Percentiles rank a stretch among this genome's conserved stretches.
Conservation (phyloP, 2,113 vertebrate species). For the Platichthys flesus region DNA sequence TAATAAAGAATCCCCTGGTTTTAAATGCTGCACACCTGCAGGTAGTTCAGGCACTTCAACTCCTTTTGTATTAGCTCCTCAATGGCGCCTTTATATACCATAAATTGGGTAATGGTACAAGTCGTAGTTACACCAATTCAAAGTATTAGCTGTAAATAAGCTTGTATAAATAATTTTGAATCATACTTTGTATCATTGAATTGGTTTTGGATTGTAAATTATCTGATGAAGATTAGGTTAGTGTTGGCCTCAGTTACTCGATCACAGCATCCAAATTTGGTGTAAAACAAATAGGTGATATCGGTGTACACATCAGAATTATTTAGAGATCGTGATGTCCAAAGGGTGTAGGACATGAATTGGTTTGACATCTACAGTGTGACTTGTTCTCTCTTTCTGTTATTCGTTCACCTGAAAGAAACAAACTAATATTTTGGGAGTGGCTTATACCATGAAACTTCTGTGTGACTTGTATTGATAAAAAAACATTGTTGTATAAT, state of each 20-base stretch:
- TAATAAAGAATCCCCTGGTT: slow-evolving; percentile 36
- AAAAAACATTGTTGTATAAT: slow-evolving; percentile 32
- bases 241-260: slow-evolving; percentile 30
- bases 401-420: slow-evolving; percentile 20
- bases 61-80: slow-evolving; percentile 59
- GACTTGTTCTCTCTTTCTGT: slow-evolving; percentile 33
- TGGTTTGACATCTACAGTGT: slow-evolving; percentile 41
- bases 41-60: slow-evolving; percentile 59
- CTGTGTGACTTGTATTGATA: slow-evolving; percentile 27
- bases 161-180: slow-evolving; percentile 72
- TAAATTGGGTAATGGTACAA: slow-evolving; percentile 57
- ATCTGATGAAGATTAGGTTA: slow-evolving; percentile 43
- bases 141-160: slow-evolving; percentile 81
- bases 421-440: slow-evolving; percentile 17
- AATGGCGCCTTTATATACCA: slow-evolving; percentile 45
- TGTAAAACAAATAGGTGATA: slow-evolving; percentile 19
- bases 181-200: slow-evolving; percentile 66
- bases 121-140: slow-evolving; percentile 60
- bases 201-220: slow-evolving; percentile 62
- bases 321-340: slow-evolving; percentile 48
- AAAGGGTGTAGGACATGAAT: slow-evolving; percentile 40
- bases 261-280: slow-evolving; percentile 36
- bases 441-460: slow-evolving; percentile 34
- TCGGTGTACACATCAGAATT: slow-evolving; percentile 33
- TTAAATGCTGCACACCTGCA: slow-evolving; percentile 56